Evolutionary conservation across 2,797 vertebrate species (phyloP), one percentile per base, ranked within the genome.

Genomic region (Rhodeus uyekii): DNA sequence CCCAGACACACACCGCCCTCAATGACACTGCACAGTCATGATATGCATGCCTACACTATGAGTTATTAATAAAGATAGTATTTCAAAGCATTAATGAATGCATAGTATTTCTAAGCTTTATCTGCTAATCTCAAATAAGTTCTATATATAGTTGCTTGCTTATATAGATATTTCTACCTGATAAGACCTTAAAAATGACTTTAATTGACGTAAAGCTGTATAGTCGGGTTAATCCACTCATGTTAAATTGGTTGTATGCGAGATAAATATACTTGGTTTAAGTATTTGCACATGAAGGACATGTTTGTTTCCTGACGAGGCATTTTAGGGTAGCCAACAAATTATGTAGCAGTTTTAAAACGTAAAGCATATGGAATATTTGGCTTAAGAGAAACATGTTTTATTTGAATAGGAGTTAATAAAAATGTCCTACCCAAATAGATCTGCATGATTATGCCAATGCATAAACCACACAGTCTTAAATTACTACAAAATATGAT

Each of bases 21-120:
- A 71, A 71, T 53, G 39, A 76, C 72, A 81, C 50, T 88, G 89
- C 90, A 89, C 89, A 89, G 65, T 85, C 42, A 67, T 75, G 72
- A 44, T 48, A 78, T 63, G 81, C 34, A 5, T n/a, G 81, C 68
- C 50, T 42, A 46, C 48, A 18, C 9, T 39, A 19, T 24, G 48
- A 73, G 67, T 44, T 53, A 76, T 48, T 78, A 16, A 75, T 39
- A 27, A 50, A 53, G 14, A 24, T 8, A 22, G 5, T 13, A 22
- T 22, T 48, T 13, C 22, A 55, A 8, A 29, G 48, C 36, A 69
- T 36, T 68, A n/a, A 14, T 64, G 8, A 13, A n/a, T 24, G 24
- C 22, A 19, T 18, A 4, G 13, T 36, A n/a, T 24, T 73, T 55
- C 12, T 38, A 24, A 22, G 29, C 46, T 36, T 58, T 74, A 60